Conservation (phyloP, 2,113 vertebrate species). For the Oncorhynchus kisutch region DNA sequence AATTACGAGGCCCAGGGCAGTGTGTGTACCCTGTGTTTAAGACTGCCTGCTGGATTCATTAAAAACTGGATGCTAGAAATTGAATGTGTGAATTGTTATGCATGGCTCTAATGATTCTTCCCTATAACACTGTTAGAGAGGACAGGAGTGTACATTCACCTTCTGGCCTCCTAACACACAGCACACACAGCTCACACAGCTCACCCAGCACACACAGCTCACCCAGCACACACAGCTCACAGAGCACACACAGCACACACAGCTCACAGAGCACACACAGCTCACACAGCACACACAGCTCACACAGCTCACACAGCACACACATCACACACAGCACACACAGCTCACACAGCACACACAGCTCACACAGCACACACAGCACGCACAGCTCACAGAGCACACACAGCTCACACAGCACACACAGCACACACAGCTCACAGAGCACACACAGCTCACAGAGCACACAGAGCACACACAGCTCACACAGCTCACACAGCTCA, state of each 20-base stretch:
- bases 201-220: background rate
- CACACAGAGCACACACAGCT: background rate
- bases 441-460: constrained; percentile 44
- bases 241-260: background rate
- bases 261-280: constrained; percentile 45
- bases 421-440: background rate
- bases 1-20: constrained; percentile 84
- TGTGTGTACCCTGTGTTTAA: constrained; percentile 81
- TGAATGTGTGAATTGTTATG: constrained; percentile 81
- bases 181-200: constrained; percentile 45
- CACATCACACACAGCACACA: constrained; percentile 27
- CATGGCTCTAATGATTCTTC: constrained; percentile 81
- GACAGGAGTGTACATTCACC: constrained; percentile 76
- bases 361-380: constrained; percentile 46
- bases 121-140: constrained; percentile 73
- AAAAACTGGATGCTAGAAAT: constrained; percentile 85
- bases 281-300: too few relatives aligned
- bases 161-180: constrained; percentile 67
- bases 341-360: background rate
- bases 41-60: constrained; percentile 86
- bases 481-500: constrained; percentile 48
- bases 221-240: background rate
- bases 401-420: background rate
- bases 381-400: background rate
- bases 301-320: constrained; percentile 31